Base-by-base conservation (phyloP, 2,888 invertebrate species). In the Acrobasis repandana region DNA sequence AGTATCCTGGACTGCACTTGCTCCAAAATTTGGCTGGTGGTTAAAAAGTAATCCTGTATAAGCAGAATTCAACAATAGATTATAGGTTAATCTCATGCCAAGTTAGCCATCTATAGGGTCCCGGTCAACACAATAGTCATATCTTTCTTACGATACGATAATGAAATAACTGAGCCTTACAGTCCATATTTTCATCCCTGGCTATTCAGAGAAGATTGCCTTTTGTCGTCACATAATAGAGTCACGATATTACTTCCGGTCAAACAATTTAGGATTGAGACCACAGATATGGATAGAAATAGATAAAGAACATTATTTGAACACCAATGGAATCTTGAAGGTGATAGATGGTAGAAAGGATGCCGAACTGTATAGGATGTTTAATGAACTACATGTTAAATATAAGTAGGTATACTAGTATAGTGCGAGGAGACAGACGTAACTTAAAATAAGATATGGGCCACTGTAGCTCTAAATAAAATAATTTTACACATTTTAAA, bases 161-260 rank as follows among this genome's bases (percentile, higher is more conserved):
- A 54, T 54, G 54, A 38, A 38, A 38, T 38, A 36, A 54, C 38
- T 33, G 36, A 9, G 28, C 47, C 46, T 60, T 59, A n/a, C 54
- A 28, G 4, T 6, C 28, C 28, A 52, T 62, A 62, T 62, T 58
- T 49, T 56, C 38, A 20, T 60, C 50, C 52, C 36, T 33, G 15
- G n/a, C 70, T 66, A 75, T 77, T 76, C 69, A 75, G 68, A 74
- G 66, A 61, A 67, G 68, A 63, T 72, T 72, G 66, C 72, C 72
- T 70, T 75, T 70, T 63, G 67, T 75, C 63, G 64, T 50, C 58
- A 16, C 60, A 60, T 70, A 78, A 79, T 74, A 67, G 76, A 74
- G 68, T 68, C 69, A 61, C 67, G 68, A 75, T 82, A 82, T 84
- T 83, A 79, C 76, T 78, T 79, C 76, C 72, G 73, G 73, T 71